phyloP scores from a whole-genome alignment of 2,888 invertebrate species.

The Phalera bucephala region DNA sequence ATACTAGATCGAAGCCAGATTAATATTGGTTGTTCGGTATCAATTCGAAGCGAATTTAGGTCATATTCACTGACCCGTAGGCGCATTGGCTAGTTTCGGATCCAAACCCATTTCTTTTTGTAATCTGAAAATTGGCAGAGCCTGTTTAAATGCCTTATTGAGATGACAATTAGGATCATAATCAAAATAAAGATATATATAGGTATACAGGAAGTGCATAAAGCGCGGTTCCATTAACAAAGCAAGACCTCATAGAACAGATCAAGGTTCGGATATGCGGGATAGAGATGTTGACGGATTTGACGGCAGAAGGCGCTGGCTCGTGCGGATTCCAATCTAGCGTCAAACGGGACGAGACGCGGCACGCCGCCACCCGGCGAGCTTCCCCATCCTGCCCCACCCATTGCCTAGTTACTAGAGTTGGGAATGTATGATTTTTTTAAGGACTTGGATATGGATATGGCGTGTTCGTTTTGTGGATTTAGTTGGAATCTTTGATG shows the following conservation, averaged over 20 bases:
- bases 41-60: neutral
- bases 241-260: conserved; percentile 21
- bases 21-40: neutral
- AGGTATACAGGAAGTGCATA: conserved; percentile 4
- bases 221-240: conserved; percentile 10
- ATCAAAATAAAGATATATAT: too few species aligned
- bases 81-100: too few species aligned
- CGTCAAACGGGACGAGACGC: conserved; percentile 48
- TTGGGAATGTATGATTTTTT: neutral
- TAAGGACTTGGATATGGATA: neutral
- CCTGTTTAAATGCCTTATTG: too few species aligned
- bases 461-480: neutral
- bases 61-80: neutral
- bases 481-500: too few species aligned
- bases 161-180: too few species aligned
- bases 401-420: conserved; percentile 14
- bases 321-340: conserved; percentile 67
- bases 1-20: conserved; percentile 2
- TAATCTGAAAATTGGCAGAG: too few species aligned
- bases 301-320: conserved; percentile 56
- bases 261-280: conserved; percentile 32
- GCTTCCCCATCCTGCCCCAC: conserved; percentile 33
- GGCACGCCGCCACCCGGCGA: conserved; percentile 21
- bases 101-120: too few species aligned
- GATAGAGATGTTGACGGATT: conserved; percentile 58